These are phyloP conservation scores for Varanus komodoensis DNA, from an alignment of 2,113 vertebrate genomes.

Conservation along the genomic window DNA sequence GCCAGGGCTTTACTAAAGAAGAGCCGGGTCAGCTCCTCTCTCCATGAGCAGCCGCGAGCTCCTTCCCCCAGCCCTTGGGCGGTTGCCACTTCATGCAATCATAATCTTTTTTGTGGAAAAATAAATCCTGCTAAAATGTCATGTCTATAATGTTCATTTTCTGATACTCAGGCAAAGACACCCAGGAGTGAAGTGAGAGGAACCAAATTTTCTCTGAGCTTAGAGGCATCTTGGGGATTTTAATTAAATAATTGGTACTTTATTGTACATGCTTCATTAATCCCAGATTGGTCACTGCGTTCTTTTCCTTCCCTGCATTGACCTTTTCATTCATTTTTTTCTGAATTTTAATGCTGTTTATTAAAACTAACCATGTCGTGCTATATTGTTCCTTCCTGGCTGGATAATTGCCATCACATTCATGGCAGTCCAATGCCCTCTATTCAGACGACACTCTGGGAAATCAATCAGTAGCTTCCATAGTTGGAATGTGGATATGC, in stretches of 20 bases:
- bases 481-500: constrained; percentile 42
- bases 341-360: constrained; percentile 56
- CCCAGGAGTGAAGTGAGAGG: constrained; percentile 67
- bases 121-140: constrained; percentile 52
- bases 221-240: constrained; percentile 70
- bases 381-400: constrained; percentile 60
- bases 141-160: constrained; percentile 64
- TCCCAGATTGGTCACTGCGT: constrained; percentile 56
- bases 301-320: constrained; percentile 40
- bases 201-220: constrained; percentile 67
- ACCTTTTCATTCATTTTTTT: constrained; percentile 8
- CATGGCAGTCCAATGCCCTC: constrained; percentile 52
- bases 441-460: constrained; percentile 53
- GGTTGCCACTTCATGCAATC: not conserved
- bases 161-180: constrained; percentile 66
- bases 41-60: no score
- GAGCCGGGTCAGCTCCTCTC: not conserved
- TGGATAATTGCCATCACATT: constrained; percentile 54
- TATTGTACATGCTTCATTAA: constrained; percentile 54
- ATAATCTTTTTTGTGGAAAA: not conserved
- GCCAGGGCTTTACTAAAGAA: not conserved
- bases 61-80: not conserved
- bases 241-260: constrained; percentile 67
- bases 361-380: constrained; percentile 69
- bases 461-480: constrained; percentile 62